A percentile compares a stretch with the other conserved stretches of the same genome.
These are phyloP conservation scores for Drosophila sproati DNA, from an alignment of 1,140 invertebrate species.

Conservation along the genomic window DNA sequence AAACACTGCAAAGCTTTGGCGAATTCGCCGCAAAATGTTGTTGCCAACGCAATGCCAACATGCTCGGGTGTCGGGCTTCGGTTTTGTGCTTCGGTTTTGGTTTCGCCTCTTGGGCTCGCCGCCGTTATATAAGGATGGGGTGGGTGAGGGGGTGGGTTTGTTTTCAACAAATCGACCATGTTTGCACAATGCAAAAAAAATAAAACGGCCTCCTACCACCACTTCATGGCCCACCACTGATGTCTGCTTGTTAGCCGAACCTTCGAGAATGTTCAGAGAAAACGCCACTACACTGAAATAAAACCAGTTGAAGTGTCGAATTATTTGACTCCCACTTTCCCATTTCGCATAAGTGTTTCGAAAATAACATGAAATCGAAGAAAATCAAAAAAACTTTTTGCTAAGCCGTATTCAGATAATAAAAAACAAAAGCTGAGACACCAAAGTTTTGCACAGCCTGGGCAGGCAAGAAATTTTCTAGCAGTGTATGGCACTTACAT, in stretches of 20 bases:
- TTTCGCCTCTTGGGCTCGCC: background rate
- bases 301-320: background rate
- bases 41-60: slow-evolving; percentile 37
- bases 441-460: background rate
- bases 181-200: slow-evolving; percentile 23
- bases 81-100: slow-evolving; percentile 8
- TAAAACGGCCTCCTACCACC: background rate
- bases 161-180: slow-evolving; percentile 61
- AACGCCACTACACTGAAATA: slow-evolving; percentile 40
- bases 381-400: background rate
- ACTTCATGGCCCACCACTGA: background rate
- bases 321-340: no score
- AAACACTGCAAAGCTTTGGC: slow-evolving; percentile 24
- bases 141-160: slow-evolving; percentile 10
- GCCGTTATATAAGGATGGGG: slow-evolving; percentile 1
- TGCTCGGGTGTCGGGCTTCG: slow-evolving; percentile 24
- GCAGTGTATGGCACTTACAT: slow-evolving; percentile 28
- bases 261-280: slow-evolving; percentile 35
- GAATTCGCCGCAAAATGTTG: slow-evolving; percentile 70
- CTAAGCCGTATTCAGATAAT: no score
- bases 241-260: slow-evolving; percentile 32
- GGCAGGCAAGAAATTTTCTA: background rate
- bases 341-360: background rate
- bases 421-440: no score
- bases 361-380: background rate